Percentiles rank a stretch among this genome's conserved stretches.
Conservation (phyloP, 2,797 vertebrate genomes). For the Rhinoraja longicauda region DNA sequence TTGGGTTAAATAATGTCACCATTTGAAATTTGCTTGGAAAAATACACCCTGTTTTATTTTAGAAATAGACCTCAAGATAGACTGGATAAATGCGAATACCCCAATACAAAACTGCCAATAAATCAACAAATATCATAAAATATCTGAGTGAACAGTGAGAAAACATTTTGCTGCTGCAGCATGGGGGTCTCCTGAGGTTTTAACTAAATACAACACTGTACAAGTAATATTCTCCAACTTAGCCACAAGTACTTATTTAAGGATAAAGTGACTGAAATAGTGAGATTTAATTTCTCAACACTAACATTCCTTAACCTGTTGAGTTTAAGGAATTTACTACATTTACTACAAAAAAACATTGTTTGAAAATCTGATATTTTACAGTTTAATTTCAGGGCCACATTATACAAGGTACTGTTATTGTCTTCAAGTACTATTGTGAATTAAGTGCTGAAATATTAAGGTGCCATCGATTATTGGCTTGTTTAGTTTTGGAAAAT, state of each 20-base stretch:
- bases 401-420: too few species aligned
- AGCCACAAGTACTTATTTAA: too few species aligned
- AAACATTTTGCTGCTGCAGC: background rate
- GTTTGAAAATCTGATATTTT: background rate
- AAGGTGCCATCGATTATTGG: background rate
- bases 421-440: too few species aligned
- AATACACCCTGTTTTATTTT: too few species aligned
- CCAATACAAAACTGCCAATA: background rate
- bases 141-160: background rate
- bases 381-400: background rate
- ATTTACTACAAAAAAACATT: background rate
- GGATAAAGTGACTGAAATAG: too few species aligned
- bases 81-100: background rate
- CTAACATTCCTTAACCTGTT: too few species aligned
- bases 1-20: background rate
- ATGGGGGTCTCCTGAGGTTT: background rate
- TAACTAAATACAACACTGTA: too few species aligned
- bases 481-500: background rate
- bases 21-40: background rate
- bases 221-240: too few species aligned
- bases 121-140: background rate
- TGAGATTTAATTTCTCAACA: too few species aligned
- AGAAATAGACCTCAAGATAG: background rate
- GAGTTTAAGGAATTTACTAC: too few species aligned
- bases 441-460: background rate